A percentile compares a stretch with the other conserved stretches of the same genome.
phyloP scores from a whole-genome alignment of 2,113 vertebrate species.

The Gulo gulo region DNA sequence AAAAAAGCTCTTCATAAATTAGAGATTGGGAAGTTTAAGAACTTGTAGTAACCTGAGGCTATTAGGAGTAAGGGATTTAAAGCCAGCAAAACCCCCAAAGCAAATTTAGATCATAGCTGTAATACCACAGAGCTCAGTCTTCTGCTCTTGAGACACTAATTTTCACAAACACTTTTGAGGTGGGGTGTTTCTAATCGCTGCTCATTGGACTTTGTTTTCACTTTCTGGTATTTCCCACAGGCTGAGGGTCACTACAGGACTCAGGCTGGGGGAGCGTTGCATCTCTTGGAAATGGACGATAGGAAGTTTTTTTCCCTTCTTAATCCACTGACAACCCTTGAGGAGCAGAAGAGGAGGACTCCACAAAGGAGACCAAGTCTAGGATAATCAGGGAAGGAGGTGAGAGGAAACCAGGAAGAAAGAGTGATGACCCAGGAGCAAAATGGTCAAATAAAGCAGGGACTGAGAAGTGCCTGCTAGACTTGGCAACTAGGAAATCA shows the following conservation, averaged over 20 bases:
- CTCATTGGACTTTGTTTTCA: not conserved
- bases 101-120: not conserved
- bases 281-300: not conserved
- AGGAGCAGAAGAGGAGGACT: not conserved
- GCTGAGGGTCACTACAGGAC: not conserved
- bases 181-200: not conserved
- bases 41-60: not conserved
- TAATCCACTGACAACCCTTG: not conserved
- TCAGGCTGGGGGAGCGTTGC: not conserved
- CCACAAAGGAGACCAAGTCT: not conserved
- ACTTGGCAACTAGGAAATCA: not conserved
- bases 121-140: not conserved
- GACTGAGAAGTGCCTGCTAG: not conserved
- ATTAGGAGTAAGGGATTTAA: not conserved
- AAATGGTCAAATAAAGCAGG: not conserved
- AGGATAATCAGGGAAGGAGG: not conserved
- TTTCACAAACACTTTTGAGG: not conserved
- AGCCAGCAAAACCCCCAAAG: not conserved
- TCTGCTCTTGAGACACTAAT: slow-evolving; percentile 18
- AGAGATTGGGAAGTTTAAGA: slow-evolving; percentile 45
- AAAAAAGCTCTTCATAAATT: slow-evolving; percentile 1
- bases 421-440: not conserved
- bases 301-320: not conserved
- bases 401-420: not conserved
- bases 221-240: not conserved